phyloP scores from a whole-genome alignment of 1,140 invertebrate species.

The Pinna nobilis region DNA sequence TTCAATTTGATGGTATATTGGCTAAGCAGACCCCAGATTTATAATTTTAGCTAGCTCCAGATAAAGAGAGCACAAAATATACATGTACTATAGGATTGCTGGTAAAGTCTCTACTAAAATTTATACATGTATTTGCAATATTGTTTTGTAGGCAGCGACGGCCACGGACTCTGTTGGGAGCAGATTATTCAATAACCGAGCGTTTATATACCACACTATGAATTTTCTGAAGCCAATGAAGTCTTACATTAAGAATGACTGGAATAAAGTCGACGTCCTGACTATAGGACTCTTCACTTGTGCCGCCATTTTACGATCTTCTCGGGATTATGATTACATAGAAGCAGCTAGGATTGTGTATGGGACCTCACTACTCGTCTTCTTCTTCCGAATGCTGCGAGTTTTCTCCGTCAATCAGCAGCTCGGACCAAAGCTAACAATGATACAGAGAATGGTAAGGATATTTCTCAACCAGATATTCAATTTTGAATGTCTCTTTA shows the following conservation, averaged over 20 bases:
- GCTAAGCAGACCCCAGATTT: too few relatives aligned
- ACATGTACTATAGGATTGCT: too few relatives aligned
- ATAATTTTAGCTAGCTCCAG: too few relatives aligned
- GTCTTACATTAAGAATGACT: constrained; percentile 6
- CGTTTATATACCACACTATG: too few relatives aligned
- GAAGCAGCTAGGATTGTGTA: not conserved
- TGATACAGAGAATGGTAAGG: constrained; percentile 10
- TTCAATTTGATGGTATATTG: too few relatives aligned
- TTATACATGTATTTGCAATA: too few relatives aligned
- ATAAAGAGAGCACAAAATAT: too few relatives aligned
- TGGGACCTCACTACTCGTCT: not conserved
- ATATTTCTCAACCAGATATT: not conserved
- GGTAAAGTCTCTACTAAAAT: too few relatives aligned
- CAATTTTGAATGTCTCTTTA: not conserved
- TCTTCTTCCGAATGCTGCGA: constrained; percentile 10
- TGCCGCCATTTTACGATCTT: not conserved
- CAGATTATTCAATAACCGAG: too few relatives aligned
- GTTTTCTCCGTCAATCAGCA: constrained; percentile 1
- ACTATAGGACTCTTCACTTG: not conserved
- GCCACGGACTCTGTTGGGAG: too few relatives aligned
- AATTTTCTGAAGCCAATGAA: not conserved
- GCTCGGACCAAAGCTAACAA: constrained; percentile 10
- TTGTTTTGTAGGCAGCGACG: too few relatives aligned
- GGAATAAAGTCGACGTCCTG: constrained; percentile 14
- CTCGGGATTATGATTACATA: not conserved